Conservation (phyloP, 2,888 invertebrate genomes). For the Crematogaster levior region DNA sequence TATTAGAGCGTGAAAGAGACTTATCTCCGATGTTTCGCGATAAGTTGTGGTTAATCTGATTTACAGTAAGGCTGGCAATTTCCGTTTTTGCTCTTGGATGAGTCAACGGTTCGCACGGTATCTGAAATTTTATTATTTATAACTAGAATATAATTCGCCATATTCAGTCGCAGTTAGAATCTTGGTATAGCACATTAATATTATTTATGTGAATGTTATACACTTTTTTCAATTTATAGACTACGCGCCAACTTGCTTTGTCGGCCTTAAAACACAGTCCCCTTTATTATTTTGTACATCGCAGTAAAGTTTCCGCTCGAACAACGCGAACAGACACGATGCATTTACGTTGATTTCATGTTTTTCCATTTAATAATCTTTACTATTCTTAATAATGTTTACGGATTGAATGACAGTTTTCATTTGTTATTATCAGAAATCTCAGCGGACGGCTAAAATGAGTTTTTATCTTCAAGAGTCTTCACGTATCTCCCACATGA, state of each 20-base stretch:
- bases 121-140: constrained; percentile 14
- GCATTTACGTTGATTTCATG: background rate
- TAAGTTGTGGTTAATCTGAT: constrained; percentile 20
- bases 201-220: no score
- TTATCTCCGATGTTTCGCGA: background rate
- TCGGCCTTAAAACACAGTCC: no score
- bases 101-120: background rate
- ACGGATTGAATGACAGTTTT: background rate
- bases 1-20: constrained; percentile 21
- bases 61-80: background rate
- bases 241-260: no score
- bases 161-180: no score
- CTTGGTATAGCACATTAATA: no score
- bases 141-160: no score
- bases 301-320: background rate
- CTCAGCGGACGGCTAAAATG: background rate
- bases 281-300: no score
- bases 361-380: background rate
- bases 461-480: background rate
- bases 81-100: background rate
- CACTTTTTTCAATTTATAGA: no score
- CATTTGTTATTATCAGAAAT: background rate
- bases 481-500: background rate
- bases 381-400: background rate
- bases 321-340: background rate